Conservation (phyloP, 2,113 vertebrate species). For the Notothenia coriiceps region DNA sequence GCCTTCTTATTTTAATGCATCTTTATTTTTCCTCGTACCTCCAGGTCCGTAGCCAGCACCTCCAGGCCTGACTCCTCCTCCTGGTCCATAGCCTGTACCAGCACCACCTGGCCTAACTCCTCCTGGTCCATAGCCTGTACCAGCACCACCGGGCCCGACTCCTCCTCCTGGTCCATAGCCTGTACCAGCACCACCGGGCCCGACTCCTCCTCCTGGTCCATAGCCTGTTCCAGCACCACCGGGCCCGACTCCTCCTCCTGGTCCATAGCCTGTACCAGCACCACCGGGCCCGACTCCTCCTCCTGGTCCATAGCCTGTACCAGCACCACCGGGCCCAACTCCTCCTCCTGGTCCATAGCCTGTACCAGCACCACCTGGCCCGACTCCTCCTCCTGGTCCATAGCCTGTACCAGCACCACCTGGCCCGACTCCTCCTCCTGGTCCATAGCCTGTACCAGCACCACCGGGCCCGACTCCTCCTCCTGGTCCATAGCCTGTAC, state of each 20-base stretch:
- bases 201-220: conserved; percentile 26
- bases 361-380: not conserved
- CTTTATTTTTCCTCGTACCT: conserved; percentile 41
- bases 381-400: not conserved
- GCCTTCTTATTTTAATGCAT: not conserved
- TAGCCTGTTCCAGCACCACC: conserved; percentile 47
- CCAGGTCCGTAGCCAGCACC: conserved; percentile 48
- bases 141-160: conserved; percentile 23
- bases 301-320: conserved; percentile 34
- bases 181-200: conserved; percentile 10
- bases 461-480: not conserved
- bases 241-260: conserved; percentile 45
- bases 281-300: conserved; percentile 48
- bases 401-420: conserved; percentile 28
- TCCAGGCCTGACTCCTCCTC: conserved; percentile 17
- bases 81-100: conserved; percentile 21
- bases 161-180: conserved; percentile 34
- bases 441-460: conserved; percentile 20
- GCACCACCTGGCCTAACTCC: conserved; percentile 23
- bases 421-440: not conserved
- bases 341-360: not conserved
- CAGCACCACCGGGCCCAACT: no score
- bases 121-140: conserved; percentile 43
- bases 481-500: conserved; percentile 24
- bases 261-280: conserved; percentile 50